Evolutionary conservation across 2,797 vertebrate species (phyloP).

Genomic region (Sylvilagus floridanus): DNA sequence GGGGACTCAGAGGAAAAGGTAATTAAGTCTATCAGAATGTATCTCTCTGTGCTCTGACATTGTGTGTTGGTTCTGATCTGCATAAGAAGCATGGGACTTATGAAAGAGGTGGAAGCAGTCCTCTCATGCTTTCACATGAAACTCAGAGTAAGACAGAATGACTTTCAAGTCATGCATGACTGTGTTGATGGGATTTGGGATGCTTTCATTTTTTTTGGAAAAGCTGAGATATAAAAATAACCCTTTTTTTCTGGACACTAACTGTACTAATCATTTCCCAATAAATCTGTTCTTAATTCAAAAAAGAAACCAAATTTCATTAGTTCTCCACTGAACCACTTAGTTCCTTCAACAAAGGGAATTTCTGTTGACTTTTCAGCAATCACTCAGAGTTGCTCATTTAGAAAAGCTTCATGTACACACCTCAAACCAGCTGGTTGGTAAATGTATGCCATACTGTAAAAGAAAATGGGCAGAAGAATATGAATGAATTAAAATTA

Average conservation of each 20-base stretch:
- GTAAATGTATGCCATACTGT: background rate
- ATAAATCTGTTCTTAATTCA: conserved; percentile 54
- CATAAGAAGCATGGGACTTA: conserved; percentile 43
- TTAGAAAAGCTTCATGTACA: conserved; percentile 25
- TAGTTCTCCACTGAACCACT: conserved; percentile 4
- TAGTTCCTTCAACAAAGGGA: conserved; percentile 41
- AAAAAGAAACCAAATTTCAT: conserved; percentile 35
- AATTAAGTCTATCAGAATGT: conserved; percentile 74
- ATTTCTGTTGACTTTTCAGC: background rate
- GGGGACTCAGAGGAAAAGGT: conserved; percentile 99
- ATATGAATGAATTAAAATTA: background rate
- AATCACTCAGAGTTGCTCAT: background rate
- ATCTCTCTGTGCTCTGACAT: conserved; percentile 62
- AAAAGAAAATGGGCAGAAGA: background rate
- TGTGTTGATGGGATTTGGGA: background rate
- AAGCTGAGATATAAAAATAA: conserved; percentile 50
- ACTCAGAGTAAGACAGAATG: conserved; percentile 20
- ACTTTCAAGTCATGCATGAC: conserved; percentile 41
- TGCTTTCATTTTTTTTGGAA: conserved; percentile 24
- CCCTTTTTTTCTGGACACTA: conserved; percentile 53
- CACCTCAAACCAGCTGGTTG: background rate
- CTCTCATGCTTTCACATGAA: background rate
- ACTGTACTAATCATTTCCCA: conserved; percentile 73
- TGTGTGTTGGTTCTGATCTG: conserved; percentile 45
- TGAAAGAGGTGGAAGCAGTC: background rate